Evolutionary conservation across 1,140 invertebrate species (phyloP).

Genomic region (Leptestheria dahalacensis): DNA sequence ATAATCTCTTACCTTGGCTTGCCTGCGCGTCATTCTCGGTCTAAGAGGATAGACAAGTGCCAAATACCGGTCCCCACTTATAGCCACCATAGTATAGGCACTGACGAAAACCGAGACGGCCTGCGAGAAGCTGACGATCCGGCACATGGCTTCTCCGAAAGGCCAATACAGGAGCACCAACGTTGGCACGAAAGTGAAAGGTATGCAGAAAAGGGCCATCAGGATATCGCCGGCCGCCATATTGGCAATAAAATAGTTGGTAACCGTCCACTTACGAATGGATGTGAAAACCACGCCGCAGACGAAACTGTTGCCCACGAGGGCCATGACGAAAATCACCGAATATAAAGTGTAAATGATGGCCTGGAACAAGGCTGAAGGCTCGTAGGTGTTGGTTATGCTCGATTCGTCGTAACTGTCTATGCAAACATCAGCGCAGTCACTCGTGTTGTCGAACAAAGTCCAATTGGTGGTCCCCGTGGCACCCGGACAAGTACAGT

Average conservation of each 20-base stretch:
- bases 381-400: not conserved
- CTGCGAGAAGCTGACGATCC: slow-evolving; percentile 53
- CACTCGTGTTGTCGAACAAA: too few species aligned
- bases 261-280: slow-evolving; percentile 67
- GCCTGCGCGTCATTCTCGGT: slow-evolving; percentile 55
- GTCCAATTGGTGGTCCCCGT: too few species aligned
- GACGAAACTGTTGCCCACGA: slow-evolving; percentile 63
- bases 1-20: slow-evolving; percentile 40
- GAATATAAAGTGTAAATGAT: slow-evolving; percentile 56
- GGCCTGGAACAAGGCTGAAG: slow-evolving; percentile 34
- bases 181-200: slow-evolving; percentile 62
- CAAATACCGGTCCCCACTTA: slow-evolving; percentile 70
- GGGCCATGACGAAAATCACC: slow-evolving; percentile 51
- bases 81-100: slow-evolving; percentile 68
- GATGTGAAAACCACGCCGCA: slow-evolving; percentile 63
- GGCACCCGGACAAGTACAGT: too few species aligned
- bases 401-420: too few species aligned
- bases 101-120: slow-evolving; percentile 68
- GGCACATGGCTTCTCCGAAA: slow-evolving; percentile 58
- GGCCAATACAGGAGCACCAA: slow-evolving; percentile 66
- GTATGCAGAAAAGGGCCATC: slow-evolving; percentile 72
- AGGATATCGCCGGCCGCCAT: slow-evolving; percentile 68
- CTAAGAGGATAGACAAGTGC: slow-evolving; percentile 74
- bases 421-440: too few species aligned
- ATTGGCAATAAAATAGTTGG: slow-evolving; percentile 75